Conservation (phyloP, 2,888 invertebrate species). For the Corythucha ciliata region DNA sequence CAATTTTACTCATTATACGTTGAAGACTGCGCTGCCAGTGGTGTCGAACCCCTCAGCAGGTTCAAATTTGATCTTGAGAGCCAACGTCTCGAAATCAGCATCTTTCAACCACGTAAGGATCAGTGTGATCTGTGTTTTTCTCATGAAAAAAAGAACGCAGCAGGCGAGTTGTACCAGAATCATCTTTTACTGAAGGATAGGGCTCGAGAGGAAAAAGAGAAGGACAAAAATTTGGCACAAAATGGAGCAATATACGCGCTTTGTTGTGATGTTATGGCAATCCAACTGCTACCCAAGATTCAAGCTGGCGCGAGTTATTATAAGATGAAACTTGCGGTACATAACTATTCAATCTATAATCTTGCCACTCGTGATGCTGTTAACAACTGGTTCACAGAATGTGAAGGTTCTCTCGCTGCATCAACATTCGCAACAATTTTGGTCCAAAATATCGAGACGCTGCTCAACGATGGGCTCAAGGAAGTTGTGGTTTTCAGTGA, state of each 20-base stretch:
- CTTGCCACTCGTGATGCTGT: slow-evolving; percentile 11
- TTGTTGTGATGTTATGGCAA: slow-evolving; percentile 8
- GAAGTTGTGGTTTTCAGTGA: slow-evolving; percentile 9
- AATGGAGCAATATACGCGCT: background rate
- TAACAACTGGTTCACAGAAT: slow-evolving; percentile 14
- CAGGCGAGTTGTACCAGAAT: background rate
- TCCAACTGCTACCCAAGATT: background rate
- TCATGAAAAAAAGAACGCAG: background rate
- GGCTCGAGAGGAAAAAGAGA: slow-evolving; percentile 1
- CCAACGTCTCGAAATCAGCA: background rate
- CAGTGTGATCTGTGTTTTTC: slow-evolving; percentile 8
- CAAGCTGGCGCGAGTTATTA: background rate
- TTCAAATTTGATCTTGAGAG: background rate
- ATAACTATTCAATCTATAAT: slow-evolving; percentile 14
- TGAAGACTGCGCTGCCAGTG: background rate
- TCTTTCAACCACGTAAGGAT: slow-evolving; percentile 14
- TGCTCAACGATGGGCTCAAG: background rate
- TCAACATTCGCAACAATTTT: slow-evolving; percentile 10
- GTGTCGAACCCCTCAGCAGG: background rate
- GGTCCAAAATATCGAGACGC: background rate
- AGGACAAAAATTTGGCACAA: background rate
- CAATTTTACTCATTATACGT: background rate
- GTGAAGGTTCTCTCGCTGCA: background rate
- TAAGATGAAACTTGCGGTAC: slow-evolving; percentile 6
- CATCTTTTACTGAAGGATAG: background rate